phyloP scores from a whole-genome alignment of 1,140 invertebrate species.

The Drosophila ohnishii region DNA sequence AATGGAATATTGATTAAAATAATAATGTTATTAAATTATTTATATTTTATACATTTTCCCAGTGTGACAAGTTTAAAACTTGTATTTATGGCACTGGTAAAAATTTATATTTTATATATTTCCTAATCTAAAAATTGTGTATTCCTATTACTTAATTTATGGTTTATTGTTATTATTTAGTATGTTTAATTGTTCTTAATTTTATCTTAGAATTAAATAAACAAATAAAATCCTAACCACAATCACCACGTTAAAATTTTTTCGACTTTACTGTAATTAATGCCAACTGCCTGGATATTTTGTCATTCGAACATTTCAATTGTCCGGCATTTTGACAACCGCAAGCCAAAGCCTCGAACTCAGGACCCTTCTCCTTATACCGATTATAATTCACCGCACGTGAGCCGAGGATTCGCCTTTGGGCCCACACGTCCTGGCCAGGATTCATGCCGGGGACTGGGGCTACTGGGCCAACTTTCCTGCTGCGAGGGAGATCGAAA shows the following conservation, averaged over 20 bases:
- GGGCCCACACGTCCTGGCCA: conserved; percentile 28
- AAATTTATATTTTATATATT: too few species aligned
- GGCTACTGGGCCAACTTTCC: conserved; percentile 24
- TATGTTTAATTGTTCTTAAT: too few species aligned
- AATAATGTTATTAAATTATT: too few species aligned
- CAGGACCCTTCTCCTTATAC: background rate
- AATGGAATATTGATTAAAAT: background rate
- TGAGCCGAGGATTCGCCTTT: conserved; percentile 14
- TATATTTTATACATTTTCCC: too few species aligned
- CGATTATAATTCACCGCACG: conserved; percentile 44
- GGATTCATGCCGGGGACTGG: conserved; percentile 9
- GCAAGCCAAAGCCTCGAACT: background rate
- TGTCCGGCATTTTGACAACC: conserved; percentile 21
- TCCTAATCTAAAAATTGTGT: too few species aligned
- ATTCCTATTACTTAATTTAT: too few species aligned
- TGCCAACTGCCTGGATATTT: conserved; percentile 14
- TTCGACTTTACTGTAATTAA: conserved; percentile 17
- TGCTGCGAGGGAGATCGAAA: conserved; percentile 59
- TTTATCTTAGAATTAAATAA: background rate
- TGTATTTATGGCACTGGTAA: too few species aligned
- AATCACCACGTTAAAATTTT: background rate
- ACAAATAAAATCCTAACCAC: background rate
- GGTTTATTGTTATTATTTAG: too few species aligned
- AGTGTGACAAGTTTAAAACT: too few species aligned
- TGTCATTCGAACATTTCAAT: conserved; percentile 40